Conservation (phyloP, 1,140 invertebrate species). For the Thrips palmi region DNA sequence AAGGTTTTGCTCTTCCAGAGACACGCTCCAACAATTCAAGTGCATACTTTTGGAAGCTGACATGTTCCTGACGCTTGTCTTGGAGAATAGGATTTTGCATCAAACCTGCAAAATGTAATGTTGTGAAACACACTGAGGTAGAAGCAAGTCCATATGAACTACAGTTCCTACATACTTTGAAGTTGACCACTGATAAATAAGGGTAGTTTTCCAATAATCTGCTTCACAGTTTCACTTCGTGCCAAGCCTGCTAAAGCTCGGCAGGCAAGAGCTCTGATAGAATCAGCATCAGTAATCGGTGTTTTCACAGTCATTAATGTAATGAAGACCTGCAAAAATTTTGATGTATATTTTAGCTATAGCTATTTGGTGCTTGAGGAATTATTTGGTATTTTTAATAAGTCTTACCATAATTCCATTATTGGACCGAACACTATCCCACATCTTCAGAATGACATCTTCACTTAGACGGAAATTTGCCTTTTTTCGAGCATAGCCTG, state of each 20-base stretch:
- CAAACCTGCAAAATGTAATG: conserved; percentile 34
- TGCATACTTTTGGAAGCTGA: conserved; percentile 90
- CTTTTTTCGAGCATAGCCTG: conserved; percentile 50
- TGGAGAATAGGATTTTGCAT: conserved; percentile 93
- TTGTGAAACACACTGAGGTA: not conserved
- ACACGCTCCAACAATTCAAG: conserved; percentile 78
- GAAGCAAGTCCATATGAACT: not conserved
- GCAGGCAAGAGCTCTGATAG: conserved; percentile 78
- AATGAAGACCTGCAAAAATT: conserved; percentile 34
- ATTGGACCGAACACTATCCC: conserved; percentile 81
- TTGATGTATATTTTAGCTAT: conserved; percentile 10
- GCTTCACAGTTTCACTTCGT: conserved; percentile 73
- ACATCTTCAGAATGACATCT: conserved; percentile 75
- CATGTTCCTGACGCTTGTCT: conserved; percentile 88
- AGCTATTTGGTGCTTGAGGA: conserved; percentile 4
- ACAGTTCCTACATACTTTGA: conserved; percentile 39
- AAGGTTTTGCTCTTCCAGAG: conserved; percentile 75
- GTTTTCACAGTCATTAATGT: conserved; percentile 78
- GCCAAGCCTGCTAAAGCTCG: conserved; percentile 81
- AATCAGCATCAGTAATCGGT: conserved; percentile 92
- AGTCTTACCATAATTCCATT: conserved; percentile 83
- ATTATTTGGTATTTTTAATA: conserved; percentile 3
- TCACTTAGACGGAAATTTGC: conserved; percentile 53
- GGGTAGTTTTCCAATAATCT: conserved; percentile 91
- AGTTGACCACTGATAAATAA: conserved; percentile 86